Evolutionary conservation across 2,888 invertebrate genomes (phyloP), one percentile per base, ranked within the genome.

Genomic region (Didymodactylos carnosus): DNA sequence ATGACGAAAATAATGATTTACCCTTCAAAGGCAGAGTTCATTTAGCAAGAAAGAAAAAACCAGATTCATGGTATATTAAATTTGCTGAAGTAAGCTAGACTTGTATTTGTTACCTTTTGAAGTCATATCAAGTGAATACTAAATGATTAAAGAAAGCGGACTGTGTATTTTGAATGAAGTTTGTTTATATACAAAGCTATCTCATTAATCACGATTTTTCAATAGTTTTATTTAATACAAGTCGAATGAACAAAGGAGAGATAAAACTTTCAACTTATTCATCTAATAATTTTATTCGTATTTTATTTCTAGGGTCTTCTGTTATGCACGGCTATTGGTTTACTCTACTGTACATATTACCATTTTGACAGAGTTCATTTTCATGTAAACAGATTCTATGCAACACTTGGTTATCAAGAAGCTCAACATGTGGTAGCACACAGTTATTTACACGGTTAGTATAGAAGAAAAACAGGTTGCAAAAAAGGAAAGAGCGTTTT

Each of bases 391-490:
- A 80, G 81, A 75, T 82, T 80, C 6, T 85, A 84, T 77, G 84
- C 84, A 10, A 80, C 82, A 74, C 79, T 84, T 10, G 84, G 84
- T 6, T 83, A 83, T 76, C 77, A 81, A 7, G 79, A 81, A 16
- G 84, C 85, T 1, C 84, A 85, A 75, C 84, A 85, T 74, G 81
- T 81, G 71, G 78, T 84, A 7, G 85, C 82, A 49, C 83, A 85
- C 76, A 78, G 83, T 75, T 83, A 82, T 76, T 79, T 84, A n/a
- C 80, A 84, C 76, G 85, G 84, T 79, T 75, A 70, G n/a, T n/a
- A n/a, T n/a, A n/a, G n/a, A n/a, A n/a, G n/a, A n/a, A n/a, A n/a
- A n/a, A n/a, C n/a, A n/a, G n/a, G n/a, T n/a, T n/a, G n/a, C n/a
- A n/a, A n/a, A n/a, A n/a, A n/a, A n/a, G n/a, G n/a, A n/a, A n/a